Conservation (phyloP, 2,113 vertebrate species). For the Gallinago media region DNA sequence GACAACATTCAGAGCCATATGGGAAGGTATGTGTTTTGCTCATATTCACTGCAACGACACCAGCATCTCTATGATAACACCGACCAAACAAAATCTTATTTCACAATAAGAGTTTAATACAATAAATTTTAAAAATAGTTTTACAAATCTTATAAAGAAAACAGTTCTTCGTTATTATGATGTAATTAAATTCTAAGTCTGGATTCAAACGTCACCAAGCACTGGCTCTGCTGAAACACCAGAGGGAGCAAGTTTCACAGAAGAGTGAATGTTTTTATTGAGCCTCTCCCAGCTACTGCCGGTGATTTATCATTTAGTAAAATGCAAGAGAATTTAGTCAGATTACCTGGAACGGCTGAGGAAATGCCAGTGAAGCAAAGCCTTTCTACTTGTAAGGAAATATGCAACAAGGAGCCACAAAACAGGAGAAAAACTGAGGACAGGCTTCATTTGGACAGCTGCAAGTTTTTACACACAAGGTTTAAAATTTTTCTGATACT, state of each 20-base stretch:
- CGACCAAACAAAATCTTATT: not conserved
- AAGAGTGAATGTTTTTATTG: not conserved
- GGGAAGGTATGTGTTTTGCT: not conserved
- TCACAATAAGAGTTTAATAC: not conserved
- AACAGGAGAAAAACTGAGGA: not conserved
- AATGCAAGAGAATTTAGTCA: not conserved
- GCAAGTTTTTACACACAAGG: not conserved
- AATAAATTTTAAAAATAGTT: not conserved
- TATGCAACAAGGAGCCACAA: not conserved
- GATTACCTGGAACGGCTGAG: not conserved
- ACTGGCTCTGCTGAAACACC: not conserved
- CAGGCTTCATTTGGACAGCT: not conserved
- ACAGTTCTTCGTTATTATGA: not conserved
- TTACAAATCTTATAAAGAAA: not conserved
- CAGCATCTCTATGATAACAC: not conserved
- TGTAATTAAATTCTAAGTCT: not conserved
- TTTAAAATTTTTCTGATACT: not conserved
- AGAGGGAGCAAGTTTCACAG: conserved; percentile 64
- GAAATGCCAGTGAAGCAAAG: not conserved
- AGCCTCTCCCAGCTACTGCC: not conserved
- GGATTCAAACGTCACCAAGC: not conserved
- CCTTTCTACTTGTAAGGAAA: not conserved
- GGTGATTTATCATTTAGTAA: not conserved
- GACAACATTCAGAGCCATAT: not conserved
- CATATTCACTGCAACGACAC: not conserved